Conservation (phyloP, 2,113 vertebrate species). For the Psittacus erithacus region DNA sequence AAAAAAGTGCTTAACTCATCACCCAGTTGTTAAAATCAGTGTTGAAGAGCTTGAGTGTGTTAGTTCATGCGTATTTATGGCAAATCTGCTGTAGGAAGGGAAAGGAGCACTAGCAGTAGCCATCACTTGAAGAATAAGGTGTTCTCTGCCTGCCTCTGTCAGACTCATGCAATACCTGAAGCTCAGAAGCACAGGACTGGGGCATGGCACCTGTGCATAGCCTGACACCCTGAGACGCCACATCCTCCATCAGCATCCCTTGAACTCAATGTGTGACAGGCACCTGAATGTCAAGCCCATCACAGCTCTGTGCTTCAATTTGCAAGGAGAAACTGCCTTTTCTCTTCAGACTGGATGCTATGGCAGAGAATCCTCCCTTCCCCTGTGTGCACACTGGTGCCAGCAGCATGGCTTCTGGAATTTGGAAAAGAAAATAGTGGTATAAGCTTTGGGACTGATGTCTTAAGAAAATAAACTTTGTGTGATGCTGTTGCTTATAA, state of each 20-base stretch:
- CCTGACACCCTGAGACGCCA: neutral
- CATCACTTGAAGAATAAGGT: neutral
- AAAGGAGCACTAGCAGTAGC: neutral
- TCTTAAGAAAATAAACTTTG: neutral
- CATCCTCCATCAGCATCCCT: neutral
- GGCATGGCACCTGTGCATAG: neutral
- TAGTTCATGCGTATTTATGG: neutral
- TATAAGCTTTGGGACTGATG: neutral
- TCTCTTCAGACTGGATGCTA: neutral
- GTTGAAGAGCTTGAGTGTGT: neutral
- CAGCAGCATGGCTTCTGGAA: neutral
- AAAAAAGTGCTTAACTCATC: neutral
- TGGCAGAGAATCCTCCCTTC: neutral
- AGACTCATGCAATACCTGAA: neutral
- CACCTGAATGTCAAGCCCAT: neutral
- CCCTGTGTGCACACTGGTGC: neutral
- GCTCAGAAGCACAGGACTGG: neutral
- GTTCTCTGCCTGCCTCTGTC: neutral
- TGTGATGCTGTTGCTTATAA: neutral
- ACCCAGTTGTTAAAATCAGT: neutral
- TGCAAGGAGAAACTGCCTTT: neutral
- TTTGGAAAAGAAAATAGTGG: neutral
- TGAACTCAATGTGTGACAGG: neutral
- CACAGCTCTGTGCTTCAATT: neutral
- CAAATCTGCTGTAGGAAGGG: accelerated